These are phyloP conservation scores for Sterna hirundo DNA, from an alignment of 2,113 vertebrate genomes.

Conservation along the genomic window DNA sequence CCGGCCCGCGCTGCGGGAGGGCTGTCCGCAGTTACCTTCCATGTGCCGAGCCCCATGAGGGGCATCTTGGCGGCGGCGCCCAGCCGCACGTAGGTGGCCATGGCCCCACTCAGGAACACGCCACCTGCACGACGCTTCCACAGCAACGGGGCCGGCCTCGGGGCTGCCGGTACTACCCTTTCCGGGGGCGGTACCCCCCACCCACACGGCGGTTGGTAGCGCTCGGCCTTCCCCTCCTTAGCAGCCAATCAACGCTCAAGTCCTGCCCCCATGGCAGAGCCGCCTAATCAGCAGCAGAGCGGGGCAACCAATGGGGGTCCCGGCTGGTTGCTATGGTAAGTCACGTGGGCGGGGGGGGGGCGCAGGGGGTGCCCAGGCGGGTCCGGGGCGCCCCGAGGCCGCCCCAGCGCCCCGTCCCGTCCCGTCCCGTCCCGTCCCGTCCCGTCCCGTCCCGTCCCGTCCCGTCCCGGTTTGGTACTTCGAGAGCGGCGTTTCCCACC, in stretches of 20 bases:
- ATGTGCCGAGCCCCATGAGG: constrained; percentile 84
- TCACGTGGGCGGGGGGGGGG: fast-evolving
- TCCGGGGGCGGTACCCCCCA: fast-evolving
- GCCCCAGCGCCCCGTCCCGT: fast-evolving
- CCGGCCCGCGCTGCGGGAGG: neutral
- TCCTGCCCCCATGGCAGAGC: fast-evolving
- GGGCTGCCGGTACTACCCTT: no score
- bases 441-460: fast-evolving
- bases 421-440: fast-evolving
- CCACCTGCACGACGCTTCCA: fast-evolving
- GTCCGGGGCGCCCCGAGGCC: fast-evolving
- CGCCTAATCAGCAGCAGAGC: neutral
- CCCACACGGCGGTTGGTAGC: neutral
- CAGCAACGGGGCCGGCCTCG: fast-evolving
- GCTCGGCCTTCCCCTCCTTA: no score
- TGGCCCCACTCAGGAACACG: fast-evolving
- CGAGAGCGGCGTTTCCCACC: neutral
- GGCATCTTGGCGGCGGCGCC: constrained; percentile 72
- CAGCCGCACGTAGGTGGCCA: constrained; percentile 71
- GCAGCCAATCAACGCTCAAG: neutral
- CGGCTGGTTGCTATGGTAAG: fast-evolving
- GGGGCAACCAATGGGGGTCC: fast-evolving
- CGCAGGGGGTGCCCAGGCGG: fast-evolving
- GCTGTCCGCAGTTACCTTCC: constrained; percentile 76
- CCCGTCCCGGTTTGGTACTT: fast-evolving